Evolutionary conservation across 1,140 invertebrate species (phyloP).

Genomic region (Meloidogyne floridensis): DNA sequence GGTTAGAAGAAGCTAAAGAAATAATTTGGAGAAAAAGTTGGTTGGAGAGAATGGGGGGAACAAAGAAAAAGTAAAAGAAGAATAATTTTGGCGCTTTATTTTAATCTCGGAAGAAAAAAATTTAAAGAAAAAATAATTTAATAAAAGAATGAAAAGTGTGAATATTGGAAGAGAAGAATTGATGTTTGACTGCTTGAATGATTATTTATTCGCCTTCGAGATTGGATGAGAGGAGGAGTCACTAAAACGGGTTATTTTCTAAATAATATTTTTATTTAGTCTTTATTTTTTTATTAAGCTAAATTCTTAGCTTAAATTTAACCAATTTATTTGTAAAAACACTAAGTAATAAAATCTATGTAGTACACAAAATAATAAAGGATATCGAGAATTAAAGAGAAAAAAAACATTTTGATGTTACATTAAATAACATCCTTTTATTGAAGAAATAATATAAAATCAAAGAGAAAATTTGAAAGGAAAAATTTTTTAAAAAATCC

Average conservation of each 20-base stretch:
- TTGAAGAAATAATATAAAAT: too few relatives aligned
- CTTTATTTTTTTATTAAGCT: not conserved
- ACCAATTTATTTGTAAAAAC: not conserved
- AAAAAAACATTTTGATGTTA: not conserved
- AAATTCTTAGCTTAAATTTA: not conserved
- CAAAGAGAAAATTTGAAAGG: too few relatives aligned
- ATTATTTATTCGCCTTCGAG: not conserved
- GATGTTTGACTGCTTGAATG: not conserved
- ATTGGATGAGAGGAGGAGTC: not conserved
- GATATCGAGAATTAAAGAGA: not conserved
- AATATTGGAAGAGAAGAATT: not conserved
- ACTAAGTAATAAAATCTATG: not conserved
- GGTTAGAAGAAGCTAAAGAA: not conserved
- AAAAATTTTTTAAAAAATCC: too few relatives aligned
- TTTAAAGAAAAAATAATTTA: not conserved
- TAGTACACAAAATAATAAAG: not conserved
- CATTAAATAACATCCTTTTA: not conserved
- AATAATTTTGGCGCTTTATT: not conserved
- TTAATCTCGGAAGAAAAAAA: not conserved
- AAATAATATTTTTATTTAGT: not conserved
- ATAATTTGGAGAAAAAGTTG: not conserved
- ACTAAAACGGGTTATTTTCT: not conserved
- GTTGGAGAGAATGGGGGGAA: not conserved
- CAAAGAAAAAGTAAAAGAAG: not conserved
- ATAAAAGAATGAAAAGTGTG: constrained; percentile 4